phyloP scores from a whole-genome alignment of 1,140 invertebrate genomes.

The Metopolophium dirhodum region DNA sequence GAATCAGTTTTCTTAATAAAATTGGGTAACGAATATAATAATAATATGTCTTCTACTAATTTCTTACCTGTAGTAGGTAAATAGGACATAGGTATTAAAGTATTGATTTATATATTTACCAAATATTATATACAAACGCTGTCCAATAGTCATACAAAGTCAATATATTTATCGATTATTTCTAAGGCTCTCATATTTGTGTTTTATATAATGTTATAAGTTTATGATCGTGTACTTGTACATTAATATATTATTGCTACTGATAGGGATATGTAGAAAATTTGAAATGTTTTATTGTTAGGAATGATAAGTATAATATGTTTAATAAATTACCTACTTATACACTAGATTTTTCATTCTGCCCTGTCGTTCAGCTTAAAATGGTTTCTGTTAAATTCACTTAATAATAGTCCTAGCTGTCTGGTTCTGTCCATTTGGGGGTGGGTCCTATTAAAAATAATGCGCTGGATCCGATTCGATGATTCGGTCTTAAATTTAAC shows the following conservation, averaged over 20 bases:
- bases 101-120: neutral
- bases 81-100: neutral
- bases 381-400: neutral
- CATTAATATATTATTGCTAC: neutral
- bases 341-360: neutral
- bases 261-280: neutral
- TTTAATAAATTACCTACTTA: neutral
- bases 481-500: neutral
- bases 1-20: neutral
- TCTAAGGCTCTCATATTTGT: neutral
- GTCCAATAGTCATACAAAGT: neutral
- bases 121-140: neutral
- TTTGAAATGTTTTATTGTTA: constrained; percentile 2
- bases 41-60: neutral
- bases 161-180: neutral
- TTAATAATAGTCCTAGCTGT: neutral
- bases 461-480: neutral
- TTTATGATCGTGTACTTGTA: neutral
- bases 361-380: neutral
- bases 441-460: neutral
- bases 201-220: neutral
- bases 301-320: neutral
- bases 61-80: neutral
- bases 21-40: neutral
- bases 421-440: neutral